Conservation (phyloP, 2,113 vertebrate genomes). For the Misgurnus anguillicaudatus region DNA sequence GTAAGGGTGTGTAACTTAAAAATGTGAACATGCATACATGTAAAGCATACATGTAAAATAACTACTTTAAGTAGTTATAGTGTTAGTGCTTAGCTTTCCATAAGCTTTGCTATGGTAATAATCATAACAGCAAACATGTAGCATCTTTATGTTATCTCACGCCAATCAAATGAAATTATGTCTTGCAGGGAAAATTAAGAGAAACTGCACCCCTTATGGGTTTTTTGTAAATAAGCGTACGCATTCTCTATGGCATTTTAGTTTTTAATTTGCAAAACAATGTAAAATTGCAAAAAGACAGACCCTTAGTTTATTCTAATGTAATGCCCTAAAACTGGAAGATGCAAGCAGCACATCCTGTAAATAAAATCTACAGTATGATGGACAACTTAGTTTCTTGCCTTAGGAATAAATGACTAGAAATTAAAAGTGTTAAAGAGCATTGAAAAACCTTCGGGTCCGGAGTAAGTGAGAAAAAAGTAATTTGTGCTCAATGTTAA, state of each 20-base stretch:
- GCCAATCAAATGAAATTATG: neutral
- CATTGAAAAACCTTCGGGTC: neutral
- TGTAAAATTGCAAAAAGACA: neutral
- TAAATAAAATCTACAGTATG: neutral
- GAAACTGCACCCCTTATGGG: constrained; percentile 24
- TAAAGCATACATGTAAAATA: neutral
- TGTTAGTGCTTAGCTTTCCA: too few relatives aligned
- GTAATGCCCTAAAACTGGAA: neutral
- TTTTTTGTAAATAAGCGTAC: neutral
- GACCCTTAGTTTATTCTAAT: neutral
- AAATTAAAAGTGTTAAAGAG: neutral
- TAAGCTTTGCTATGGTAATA: neutral
- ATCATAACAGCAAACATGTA: neutral
- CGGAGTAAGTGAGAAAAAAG: neutral
- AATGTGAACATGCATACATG: neutral
- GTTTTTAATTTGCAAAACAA: neutral
- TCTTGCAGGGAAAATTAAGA: neutral
- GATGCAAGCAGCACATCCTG: neutral
- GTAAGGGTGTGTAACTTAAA: neutral
- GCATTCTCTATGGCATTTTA: neutral
- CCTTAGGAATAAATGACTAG: neutral
- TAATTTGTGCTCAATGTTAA: constrained; percentile 7
- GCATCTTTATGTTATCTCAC: neutral
- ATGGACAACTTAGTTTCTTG: neutral
- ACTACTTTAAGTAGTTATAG: too few relatives aligned